phyloP scores from a whole-genome alignment of 2,113 vertebrate species.

The Clarias gariepinus region DNA sequence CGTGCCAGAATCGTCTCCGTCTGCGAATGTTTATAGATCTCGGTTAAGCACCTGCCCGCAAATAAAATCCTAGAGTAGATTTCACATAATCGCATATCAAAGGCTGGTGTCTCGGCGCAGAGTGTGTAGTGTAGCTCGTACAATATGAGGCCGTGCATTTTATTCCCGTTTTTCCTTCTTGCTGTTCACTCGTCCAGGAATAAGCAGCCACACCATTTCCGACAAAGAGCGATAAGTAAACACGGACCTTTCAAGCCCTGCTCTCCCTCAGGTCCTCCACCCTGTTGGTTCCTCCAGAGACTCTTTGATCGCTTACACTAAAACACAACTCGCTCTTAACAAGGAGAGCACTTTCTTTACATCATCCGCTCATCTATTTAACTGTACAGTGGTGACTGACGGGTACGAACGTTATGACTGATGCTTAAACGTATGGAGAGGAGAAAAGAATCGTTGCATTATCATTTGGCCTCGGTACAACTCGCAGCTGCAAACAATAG shows the following conservation, averaged over 20 bases:
- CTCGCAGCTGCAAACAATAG: constrained; percentile 65
- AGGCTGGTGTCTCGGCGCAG: constrained; percentile 26
- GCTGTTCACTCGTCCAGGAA: constrained; percentile 56
- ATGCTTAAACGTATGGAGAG: constrained; percentile 38
- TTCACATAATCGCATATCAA: constrained; percentile 22
- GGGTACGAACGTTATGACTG: neutral
- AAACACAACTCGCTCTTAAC: constrained; percentile 70
- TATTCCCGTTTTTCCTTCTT: constrained; percentile 1
- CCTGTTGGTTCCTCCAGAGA: constrained; percentile 65
- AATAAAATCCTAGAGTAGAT: neutral
- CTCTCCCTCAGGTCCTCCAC: constrained; percentile 68
- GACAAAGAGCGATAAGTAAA: constrained; percentile 74
- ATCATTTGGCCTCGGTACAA: constrained; percentile 33
- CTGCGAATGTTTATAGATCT: constrained; percentile 8
- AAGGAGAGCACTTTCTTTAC: constrained; percentile 56
- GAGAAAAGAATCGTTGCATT: constrained; percentile 14
- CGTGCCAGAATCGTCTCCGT: neutral
- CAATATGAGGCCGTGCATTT: neutral
- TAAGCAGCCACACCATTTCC: constrained; percentile 68
- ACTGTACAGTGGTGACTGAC: constrained; percentile 26
- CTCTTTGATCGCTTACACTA: constrained; percentile 72
- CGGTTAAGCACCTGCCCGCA: constrained; percentile 24
- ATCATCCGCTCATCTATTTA: constrained; percentile 18
- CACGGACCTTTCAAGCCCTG: constrained; percentile 60
- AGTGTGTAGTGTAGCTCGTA: no score